Base-by-base conservation (phyloP, 1,140 invertebrate species). In the Littorina saxatilis region DNA sequence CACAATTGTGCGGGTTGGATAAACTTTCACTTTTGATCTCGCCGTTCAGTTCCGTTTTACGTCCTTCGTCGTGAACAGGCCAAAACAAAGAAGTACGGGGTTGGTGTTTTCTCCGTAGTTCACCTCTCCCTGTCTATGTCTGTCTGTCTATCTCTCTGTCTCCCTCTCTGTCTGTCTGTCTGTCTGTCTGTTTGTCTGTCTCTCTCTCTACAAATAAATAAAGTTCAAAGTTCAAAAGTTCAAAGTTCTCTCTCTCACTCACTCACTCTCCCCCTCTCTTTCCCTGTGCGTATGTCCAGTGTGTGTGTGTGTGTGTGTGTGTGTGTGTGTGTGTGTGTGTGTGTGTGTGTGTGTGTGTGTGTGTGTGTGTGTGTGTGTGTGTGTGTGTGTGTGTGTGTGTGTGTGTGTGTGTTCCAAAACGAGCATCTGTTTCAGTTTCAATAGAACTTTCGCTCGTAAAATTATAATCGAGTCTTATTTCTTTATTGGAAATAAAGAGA, bases 251-350 rank as follows among this genome's bases (percentile, higher is more conserved):
- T 7, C 7, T 7, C 23, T 7, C 23, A 0, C 7, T n/a, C 55
- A 13, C 15, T 7, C 55, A 61, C 55, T 7, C 23, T 7, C 23
- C 17, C 23, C 9, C 0, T 27, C 23, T 61, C 20, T 23, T 20
- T 3, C 32, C 29, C 3, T 68, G 17, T 39, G 11, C 9, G 37
- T n/a, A n/a, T n/a, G n/a, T n/a, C n/a, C n/a, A n/a, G n/a, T n/a
- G n/a, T n/a, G n/a, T n/a, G n/a, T n/a, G 7, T 11, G 55, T 61
- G 55, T 4, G 3, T 61, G 55, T 61, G 55, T 61, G 55, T 61
- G 55, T 61, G 55, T 61, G 55, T 61, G 55, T 61, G 55, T 61
- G 55, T 61, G 55, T 61, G 55, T 61, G 55, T 61, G 55, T 61
- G 55, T 61, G 55, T 61, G 55, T 61, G 55, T 61, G 55, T 61